A percentile compares a stretch with the other conserved stretches of the same genome.
phyloP scores from a whole-genome alignment of 2,113 vertebrate species.

The Mesocricetus auratus region DNA sequence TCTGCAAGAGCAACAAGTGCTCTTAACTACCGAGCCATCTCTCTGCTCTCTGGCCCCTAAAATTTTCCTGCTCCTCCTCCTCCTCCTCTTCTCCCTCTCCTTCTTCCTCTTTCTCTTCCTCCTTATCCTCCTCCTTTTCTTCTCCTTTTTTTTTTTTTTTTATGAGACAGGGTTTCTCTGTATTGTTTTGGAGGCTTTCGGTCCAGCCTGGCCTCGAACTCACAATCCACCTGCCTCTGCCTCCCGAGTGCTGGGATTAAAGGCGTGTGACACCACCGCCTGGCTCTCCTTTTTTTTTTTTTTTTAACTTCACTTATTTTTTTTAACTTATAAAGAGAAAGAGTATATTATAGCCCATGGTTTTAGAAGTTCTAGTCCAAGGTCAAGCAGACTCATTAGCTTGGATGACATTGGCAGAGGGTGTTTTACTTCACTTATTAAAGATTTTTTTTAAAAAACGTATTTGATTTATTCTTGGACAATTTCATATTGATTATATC shows the following conservation, averaged over 20 bases:
- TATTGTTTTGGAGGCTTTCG: no score
- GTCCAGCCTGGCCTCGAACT: no score
- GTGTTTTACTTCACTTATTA: not conserved
- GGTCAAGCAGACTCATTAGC: not conserved
- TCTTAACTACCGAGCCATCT: not conserved
- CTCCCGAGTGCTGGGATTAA: no score
- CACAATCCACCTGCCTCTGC: no score
- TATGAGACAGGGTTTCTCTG: no score
- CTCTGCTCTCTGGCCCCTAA: not conserved
- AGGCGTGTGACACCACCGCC: no score
- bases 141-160: no score
- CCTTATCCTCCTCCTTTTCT: not conserved
- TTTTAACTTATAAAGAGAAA: not conserved
- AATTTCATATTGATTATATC: not conserved
- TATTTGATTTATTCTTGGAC: no score
- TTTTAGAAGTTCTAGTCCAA: not conserved
- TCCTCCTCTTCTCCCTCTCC: no score
- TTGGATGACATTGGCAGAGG: not conserved
- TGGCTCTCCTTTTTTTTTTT: no score
- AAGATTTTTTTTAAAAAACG: not conserved
- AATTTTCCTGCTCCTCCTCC: not conserved
- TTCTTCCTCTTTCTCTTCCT: no score
- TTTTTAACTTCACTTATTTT: no score
- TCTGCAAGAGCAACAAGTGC: not conserved
- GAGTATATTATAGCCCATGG: not conserved